These are phyloP conservation scores for Myotis pilosus DNA, from an alignment of 2,797 vertebrate species.

Conservation along the genomic window DNA sequence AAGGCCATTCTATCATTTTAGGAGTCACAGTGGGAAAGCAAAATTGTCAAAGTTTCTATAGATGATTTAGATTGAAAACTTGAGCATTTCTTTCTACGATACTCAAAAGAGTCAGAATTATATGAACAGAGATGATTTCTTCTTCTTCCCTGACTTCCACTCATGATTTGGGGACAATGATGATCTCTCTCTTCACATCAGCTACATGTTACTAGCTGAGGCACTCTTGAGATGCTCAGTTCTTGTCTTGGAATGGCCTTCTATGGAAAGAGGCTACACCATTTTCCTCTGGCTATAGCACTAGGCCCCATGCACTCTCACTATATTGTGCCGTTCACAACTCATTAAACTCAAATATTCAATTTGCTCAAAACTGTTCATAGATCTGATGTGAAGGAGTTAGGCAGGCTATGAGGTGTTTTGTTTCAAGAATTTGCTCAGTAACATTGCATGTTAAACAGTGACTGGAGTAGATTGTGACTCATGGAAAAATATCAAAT, in stretches of 20 bases:
- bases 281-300: neutral
- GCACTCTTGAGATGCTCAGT: neutral
- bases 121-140: neutral
- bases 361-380: neutral
- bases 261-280: neutral
- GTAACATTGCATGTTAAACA: neutral
- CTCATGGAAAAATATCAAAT: neutral
- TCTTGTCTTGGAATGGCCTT: neutral
- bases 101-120: neutral
- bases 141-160: neutral
- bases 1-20: constrained; percentile 20
- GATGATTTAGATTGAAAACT: neutral
- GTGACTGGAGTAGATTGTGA: neutral
- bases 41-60: neutral
- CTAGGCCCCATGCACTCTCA: neutral
- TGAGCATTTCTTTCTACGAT: neutral
- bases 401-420: accelerated
- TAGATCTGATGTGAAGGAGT: neutral
- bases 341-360: neutral
- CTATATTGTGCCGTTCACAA: neutral
- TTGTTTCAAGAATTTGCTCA: neutral
- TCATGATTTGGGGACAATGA: neutral
- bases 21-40: neutral
- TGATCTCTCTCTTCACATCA: neutral
- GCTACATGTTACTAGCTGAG: neutral